These are phyloP conservation scores for Drosophila leonis DNA, from an alignment of 2,888 invertebrate genomes.

Conservation along the genomic window DNA sequence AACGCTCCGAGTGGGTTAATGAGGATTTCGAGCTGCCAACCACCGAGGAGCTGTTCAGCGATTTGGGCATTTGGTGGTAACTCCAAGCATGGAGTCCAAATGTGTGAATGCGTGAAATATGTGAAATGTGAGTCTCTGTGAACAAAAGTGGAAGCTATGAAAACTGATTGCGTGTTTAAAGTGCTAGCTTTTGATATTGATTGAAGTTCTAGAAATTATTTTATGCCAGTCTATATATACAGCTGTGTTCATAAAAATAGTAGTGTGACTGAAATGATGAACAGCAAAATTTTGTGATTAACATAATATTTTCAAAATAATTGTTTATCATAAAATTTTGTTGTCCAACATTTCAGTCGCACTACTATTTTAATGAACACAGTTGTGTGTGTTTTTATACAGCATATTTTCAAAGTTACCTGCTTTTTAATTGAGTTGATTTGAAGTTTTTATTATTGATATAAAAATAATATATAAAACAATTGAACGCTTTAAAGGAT, in stretches of 20 bases:
- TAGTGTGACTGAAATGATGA: too few species aligned
- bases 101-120: constrained; percentile 15
- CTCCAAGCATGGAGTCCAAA: neutral
- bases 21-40: constrained; percentile 82
- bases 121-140: constrained; percentile 24
- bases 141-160: neutral
- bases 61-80: constrained; percentile 83
- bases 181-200: neutral
- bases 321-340: too few species aligned
- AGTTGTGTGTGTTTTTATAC: neutral
- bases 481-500: too few species aligned
- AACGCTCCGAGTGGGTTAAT: constrained; percentile 81
- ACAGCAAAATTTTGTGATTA: too few species aligned
- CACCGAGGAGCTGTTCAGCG: constrained; percentile 82
- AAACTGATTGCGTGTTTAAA: neutral
- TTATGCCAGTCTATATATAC: neutral
- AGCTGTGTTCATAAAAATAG: too few species aligned
- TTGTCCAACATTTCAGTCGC: too few species aligned
- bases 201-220: neutral
- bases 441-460: too few species aligned
- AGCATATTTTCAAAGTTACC: too few species aligned
- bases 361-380: too few species aligned
- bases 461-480: too few species aligned
- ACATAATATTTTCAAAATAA: too few species aligned
- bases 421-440: too few species aligned